phyloP scores from a whole-genome alignment of 2,888 invertebrate species.

The Zhuqinia jingwanae region DNA sequence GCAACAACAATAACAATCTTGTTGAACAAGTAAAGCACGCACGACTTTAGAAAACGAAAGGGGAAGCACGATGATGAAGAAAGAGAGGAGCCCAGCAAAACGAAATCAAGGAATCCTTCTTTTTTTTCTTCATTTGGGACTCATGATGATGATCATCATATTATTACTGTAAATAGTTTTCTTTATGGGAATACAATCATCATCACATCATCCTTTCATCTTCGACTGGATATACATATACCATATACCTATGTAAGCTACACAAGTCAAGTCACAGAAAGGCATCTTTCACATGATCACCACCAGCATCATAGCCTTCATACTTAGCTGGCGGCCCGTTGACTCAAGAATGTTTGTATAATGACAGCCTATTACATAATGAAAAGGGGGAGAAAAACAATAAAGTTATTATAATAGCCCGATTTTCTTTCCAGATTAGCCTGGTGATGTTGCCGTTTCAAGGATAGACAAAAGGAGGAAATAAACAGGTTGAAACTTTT shows the following conservation, averaged over 20 bases:
- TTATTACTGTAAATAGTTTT: conserved; percentile 33
- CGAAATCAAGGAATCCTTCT: too few relatives aligned
- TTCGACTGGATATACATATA: not conserved
- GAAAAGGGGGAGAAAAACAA: conserved; percentile 61
- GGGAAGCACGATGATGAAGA: not conserved
- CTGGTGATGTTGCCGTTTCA: not conserved
- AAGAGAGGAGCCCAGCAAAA: too few relatives aligned
- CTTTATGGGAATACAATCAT: conserved; percentile 23
- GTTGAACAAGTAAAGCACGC: conserved; percentile 62
- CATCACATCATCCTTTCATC: too few relatives aligned
- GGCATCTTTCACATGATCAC: not conserved
- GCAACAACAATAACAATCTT: conserved; percentile 52
- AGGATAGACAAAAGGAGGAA: not conserved
- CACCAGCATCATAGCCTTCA: too few relatives aligned
- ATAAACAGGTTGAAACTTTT: too few relatives aligned
- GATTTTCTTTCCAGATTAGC: not conserved
- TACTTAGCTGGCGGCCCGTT: conserved; percentile 51
- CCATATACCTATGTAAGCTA: too few relatives aligned
- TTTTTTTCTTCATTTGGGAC: not conserved
- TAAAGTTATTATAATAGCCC: conserved; percentile 59
- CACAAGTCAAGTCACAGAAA: not conserved
- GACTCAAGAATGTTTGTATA: conserved; percentile 54
- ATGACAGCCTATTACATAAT: conserved; percentile 64
- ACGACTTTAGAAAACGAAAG: conserved; percentile 9
- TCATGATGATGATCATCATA: conserved; percentile 3